These are phyloP conservation scores for Liasis olivaceus DNA, from an alignment of 2,797 vertebrate genomes.

Conservation along the genomic window DNA sequence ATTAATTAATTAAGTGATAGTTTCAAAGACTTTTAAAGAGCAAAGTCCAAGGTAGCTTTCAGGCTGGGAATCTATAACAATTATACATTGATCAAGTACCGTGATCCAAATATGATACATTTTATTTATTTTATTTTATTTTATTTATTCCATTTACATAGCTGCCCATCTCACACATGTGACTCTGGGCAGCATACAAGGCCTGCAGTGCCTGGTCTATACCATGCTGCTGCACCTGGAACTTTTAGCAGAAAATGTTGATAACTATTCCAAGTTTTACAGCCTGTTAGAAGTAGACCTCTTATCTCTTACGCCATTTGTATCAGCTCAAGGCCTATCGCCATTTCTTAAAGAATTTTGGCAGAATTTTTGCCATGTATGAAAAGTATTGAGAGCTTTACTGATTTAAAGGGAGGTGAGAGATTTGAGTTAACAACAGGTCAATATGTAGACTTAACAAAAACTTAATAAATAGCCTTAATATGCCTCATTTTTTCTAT, in stretches of 20 bases:
- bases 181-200: not conserved
- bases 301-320: not conserved
- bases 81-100: not conserved
- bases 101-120: not conserved
- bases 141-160: no score
- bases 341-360: slow-evolving; percentile 17
- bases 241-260: not conserved
- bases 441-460: slow-evolving; percentile 11
- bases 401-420: slow-evolving; percentile 23
- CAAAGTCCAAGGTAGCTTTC: not conserved
- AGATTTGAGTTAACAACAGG: slow-evolving; percentile 38
- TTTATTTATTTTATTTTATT: no score
- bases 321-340: not conserved
- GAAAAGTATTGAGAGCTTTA: slow-evolving; percentile 50
- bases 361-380: slow-evolving; percentile 52
- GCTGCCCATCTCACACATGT: no score
- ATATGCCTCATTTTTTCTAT: not conserved
- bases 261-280: not conserved
- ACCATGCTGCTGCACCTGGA: not conserved
- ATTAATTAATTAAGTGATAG: not conserved
- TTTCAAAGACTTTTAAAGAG: not conserved
- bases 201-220: not conserved
- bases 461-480: slow-evolving; percentile 4
- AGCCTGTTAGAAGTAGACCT: slow-evolving; percentile 27
- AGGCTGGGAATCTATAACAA: no score